phyloP scores from a whole-genome alignment of 64 coral and sea anemone species.

The Montipora foliosa region DNA sequence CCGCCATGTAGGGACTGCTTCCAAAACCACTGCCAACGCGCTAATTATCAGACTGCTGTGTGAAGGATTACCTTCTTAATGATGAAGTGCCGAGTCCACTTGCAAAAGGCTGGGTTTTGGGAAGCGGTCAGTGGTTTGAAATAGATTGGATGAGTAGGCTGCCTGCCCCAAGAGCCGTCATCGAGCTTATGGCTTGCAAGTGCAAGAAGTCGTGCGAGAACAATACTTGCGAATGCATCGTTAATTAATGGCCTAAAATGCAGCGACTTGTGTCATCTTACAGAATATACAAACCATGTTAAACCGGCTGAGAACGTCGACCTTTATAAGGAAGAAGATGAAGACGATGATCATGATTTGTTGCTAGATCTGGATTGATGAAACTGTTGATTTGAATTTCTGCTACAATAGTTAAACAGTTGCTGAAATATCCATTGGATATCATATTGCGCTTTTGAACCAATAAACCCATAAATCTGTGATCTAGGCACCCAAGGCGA shows the following conservation, averaged over 20 bases:
- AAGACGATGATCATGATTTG: too few relatives aligned
- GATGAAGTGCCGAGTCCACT: background rate
- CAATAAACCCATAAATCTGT: too few relatives aligned
- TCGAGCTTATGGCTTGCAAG: constrained; percentile 23
- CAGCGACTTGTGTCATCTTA: background rate
- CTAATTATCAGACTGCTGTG: constrained; percentile 22
- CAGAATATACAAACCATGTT: constrained; percentile 7
- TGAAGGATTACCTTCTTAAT: background rate
- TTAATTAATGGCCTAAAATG: constrained; percentile 2
- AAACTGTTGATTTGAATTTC: too few relatives aligned
- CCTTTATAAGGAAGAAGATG: too few relatives aligned
- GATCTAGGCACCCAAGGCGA: too few relatives aligned
- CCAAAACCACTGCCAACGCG: constrained; percentile 1
- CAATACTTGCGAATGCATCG: constrained; percentile 28
- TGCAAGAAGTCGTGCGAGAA: constrained; percentile 10
- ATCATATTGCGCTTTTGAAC: too few relatives aligned
- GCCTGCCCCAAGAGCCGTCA: constrained; percentile 23
- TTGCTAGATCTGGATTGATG: too few relatives aligned
- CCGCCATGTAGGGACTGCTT: constrained; percentile 10
- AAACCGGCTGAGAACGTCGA: too few relatives aligned
- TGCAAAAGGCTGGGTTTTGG: background rate
- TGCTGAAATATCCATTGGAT: too few relatives aligned
- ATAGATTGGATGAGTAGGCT: background rate
- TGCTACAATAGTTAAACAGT: too few relatives aligned
- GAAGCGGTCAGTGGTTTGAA: background rate